These are phyloP conservation scores for Mastigias papua DNA, from an alignment of 30 jellyfish, hydroid and myxozoan genomes.

Conservation along the genomic window DNA sequence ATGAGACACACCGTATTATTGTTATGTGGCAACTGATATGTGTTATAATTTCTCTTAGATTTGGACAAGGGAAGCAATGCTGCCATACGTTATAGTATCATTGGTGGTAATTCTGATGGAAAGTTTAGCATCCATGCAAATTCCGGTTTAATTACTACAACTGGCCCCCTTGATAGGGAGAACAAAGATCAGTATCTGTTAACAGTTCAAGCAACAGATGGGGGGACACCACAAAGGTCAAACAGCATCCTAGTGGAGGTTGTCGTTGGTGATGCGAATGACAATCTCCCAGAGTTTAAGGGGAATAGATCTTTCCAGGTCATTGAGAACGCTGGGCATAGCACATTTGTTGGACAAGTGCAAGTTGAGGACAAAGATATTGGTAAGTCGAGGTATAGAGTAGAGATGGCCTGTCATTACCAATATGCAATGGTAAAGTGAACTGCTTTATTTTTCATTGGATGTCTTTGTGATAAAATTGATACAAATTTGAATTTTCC, in stretches of 20 bases:
- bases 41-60: conserved; percentile 47
- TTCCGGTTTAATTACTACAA: conserved; percentile 63
- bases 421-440: too few species aligned
- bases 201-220: conserved; percentile 59
- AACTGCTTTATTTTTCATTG: too few species aligned
- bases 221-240: conserved; percentile 43
- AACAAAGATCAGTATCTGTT: conserved; percentile 15
- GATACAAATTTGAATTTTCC: too few species aligned
- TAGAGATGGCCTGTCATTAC: too few species aligned
- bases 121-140: conserved; percentile 48
- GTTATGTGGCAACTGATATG: too few species aligned
- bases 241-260: conserved; percentile 45
- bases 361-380: conserved; percentile 42
- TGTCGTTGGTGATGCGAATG: conserved; percentile 62
- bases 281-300: conserved; percentile 60
- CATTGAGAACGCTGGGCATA: conserved; percentile 45
- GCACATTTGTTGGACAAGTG: conserved; percentile 53
- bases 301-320: conserved; percentile 54
- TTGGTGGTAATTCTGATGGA: conserved; percentile 40
- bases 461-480: too few species aligned
- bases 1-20: too few species aligned
- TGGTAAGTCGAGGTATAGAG: conserved; percentile 7
- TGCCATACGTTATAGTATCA: conserved; percentile 41
- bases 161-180: conserved; percentile 57
- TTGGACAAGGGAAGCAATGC: conserved; percentile 71